A percentile compares a stretch with the other conserved stretches of the same genome.
These are phyloP conservation scores for Lordiphosa collinella DNA, from an alignment of 1,140 invertebrate genomes.

Conservation along the genomic window DNA sequence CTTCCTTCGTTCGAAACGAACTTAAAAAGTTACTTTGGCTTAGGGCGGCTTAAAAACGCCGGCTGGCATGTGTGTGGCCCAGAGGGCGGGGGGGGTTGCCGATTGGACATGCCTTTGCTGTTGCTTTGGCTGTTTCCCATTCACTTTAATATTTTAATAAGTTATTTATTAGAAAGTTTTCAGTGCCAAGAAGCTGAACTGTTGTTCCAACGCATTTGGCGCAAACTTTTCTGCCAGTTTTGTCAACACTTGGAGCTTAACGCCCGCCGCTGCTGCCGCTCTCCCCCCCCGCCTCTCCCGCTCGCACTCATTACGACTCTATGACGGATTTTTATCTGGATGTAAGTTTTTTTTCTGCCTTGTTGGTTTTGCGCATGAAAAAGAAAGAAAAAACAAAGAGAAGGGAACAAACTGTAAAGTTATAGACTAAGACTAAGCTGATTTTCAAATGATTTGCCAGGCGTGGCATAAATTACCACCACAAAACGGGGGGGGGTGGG, in stretches of 20 bases:
- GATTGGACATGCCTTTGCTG: slow-evolving; percentile 5
- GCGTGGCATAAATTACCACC: slow-evolving; percentile 37
- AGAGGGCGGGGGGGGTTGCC: too few species aligned
- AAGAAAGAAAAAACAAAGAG: too few species aligned
- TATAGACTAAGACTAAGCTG: slow-evolving; percentile 38
- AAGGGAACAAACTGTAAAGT: slow-evolving; percentile 4
- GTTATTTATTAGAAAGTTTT: slow-evolving; percentile 60
- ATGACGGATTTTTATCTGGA: slow-evolving; percentile 1
- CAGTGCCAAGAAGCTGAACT: slow-evolving; percentile 6
- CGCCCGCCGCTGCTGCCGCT: not conserved
- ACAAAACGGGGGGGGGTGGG: not conserved
- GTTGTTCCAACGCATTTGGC: slow-evolving; percentile 39
- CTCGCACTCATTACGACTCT: slow-evolving; percentile 34
- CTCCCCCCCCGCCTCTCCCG: too few species aligned
- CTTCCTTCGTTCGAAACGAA: too few species aligned
- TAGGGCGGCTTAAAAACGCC: slow-evolving; percentile 36
- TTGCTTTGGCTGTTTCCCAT: slow-evolving; percentile 1
- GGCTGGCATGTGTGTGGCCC: not conserved
- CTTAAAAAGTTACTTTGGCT: slow-evolving; percentile 58
- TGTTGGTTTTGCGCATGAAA: slow-evolving; percentile 28
- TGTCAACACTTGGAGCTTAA: slow-evolving; percentile 51
- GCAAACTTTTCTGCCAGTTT: slow-evolving; percentile 41
- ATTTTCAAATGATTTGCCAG: slow-evolving; percentile 47
- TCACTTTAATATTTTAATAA: slow-evolving; percentile 58
- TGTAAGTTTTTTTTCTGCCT: not conserved